Conservation (phyloP, 2,113 vertebrate genomes). For the Clarias macrocephalus region DNA sequence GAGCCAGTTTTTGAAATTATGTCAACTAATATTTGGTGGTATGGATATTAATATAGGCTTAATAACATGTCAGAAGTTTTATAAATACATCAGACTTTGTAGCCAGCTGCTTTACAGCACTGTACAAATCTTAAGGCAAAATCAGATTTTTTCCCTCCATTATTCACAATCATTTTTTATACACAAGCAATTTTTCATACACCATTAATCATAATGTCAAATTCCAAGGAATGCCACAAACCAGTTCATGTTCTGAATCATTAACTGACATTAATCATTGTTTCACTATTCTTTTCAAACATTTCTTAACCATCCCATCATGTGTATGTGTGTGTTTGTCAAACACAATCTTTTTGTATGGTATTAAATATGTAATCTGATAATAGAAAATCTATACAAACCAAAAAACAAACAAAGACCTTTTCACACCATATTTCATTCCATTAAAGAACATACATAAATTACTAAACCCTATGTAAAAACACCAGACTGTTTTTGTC, state of each 20-base stretch:
- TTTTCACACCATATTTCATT: neutral
- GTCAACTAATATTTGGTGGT: neutral
- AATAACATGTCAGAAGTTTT: neutral
- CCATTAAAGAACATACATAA: neutral
- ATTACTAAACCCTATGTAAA: neutral
- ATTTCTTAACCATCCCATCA: neutral
- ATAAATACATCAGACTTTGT: neutral
- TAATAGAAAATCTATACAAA: too few relatives aligned
- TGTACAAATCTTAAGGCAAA: neutral
- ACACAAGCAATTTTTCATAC: neutral
- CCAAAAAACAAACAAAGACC: neutral
- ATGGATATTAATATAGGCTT: constrained; percentile 5
- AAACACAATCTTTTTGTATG: neutral
- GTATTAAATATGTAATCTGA: too few relatives aligned
- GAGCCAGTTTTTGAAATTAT: neutral
- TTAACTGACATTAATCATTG: constrained; percentile 4
- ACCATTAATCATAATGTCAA: constrained; percentile 10
- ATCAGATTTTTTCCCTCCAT: neutral
- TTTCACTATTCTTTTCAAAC: constrained; percentile 8
- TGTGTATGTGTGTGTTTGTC: neutral
- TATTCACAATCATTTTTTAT: neutral
- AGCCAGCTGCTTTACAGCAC: neutral
- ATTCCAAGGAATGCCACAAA: constrained; percentile 27
- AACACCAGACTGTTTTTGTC: neutral
- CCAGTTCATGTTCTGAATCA: constrained; percentile 1